Base-by-base conservation (phyloP, 2,888 invertebrate species). In the Mystacides longicornis region DNA sequence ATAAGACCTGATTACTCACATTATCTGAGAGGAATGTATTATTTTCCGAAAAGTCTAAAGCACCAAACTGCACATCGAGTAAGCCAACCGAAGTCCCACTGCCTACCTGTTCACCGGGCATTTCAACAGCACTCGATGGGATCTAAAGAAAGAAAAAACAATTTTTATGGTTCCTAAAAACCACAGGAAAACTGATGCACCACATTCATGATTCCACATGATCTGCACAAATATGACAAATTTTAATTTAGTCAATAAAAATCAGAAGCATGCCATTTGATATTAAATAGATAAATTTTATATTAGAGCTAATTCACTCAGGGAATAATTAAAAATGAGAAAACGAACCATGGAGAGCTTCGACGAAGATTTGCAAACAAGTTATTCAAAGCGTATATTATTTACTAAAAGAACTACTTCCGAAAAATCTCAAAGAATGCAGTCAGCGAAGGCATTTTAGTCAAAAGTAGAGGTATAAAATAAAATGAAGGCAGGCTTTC, bases 61-160 rank as follows among this genome's bases (percentile, higher is more conserved):
- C 93, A 27, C 94, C 94, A 73, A 96, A 96, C 75, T 95, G 94
- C 62, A 96, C 93, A 75, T 95, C 95, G 64, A 96, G 79, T 70
- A 87, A 86, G 61, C 81, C 82, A 62, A 85, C 83, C 62, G 82
- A 83, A 58, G 83, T 82, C 66, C 84, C 86, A 23, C 66, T 65
- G 4, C 55, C 52, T 14, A 83, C 75, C 56, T 87, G 79, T 65
- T 93, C 93, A 60, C 91, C 94, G 1, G 96, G 96, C 96, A 96
- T 96, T 75, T 96, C 96, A 37, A 97, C 96, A 20, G 96, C 95
- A 55, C 87, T 87, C 52, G 91, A 81, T 43, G 95, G 96, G 67
- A 97, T 97, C 87, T 93, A 71, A n/a, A n/a, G 4, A 37, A 37
- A 7, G 4, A 23, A 46, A 27, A 2, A 50, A 33, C 19, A n/a